These are phyloP conservation scores for Siniperca chuatsi DNA, from an alignment of 2,113 vertebrate species.

Conservation along the genomic window DNA sequence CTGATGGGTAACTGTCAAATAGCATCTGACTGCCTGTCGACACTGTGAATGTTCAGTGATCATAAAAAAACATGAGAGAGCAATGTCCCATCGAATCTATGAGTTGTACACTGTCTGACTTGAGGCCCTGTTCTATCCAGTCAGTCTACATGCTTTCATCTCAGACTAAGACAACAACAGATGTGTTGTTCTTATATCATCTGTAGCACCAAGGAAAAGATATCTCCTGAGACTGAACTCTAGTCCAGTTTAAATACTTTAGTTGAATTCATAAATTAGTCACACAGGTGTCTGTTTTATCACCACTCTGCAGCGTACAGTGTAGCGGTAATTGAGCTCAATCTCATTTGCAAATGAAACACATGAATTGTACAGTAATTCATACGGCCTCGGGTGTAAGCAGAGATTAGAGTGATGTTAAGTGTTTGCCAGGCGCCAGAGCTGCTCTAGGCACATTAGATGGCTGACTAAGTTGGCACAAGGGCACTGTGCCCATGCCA, in stretches of 20 bases:
- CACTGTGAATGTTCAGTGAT: background rate
- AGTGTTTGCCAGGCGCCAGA: constrained; percentile 65
- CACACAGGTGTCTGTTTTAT: constrained; percentile 40
- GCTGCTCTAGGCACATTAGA: constrained; percentile 65
- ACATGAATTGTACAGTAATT: constrained; percentile 62
- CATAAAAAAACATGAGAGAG: constrained; percentile 34
- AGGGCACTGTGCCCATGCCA: constrained; percentile 45
- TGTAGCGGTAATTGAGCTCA: constrained; percentile 7
- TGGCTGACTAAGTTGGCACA: constrained; percentile 70
- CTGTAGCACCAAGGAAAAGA: background rate
- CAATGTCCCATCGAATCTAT: background rate
- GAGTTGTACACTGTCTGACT: background rate
- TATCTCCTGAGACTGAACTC: background rate
- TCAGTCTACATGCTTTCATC: background rate
- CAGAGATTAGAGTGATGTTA: constrained; percentile 63
- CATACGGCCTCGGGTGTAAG: constrained; percentile 26
- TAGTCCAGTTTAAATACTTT: background rate
- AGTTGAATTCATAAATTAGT: constrained; percentile 15
- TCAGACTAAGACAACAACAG: background rate
- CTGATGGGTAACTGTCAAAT: background rate
- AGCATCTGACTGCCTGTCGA: constrained; percentile 18
- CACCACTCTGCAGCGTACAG: background rate
- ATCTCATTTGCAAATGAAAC: constrained; percentile 67
- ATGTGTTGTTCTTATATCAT: background rate
- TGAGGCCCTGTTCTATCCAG: background rate